Base-by-base conservation (phyloP, 2,888 invertebrate species). In the Micoletzkya japonica region DNA sequence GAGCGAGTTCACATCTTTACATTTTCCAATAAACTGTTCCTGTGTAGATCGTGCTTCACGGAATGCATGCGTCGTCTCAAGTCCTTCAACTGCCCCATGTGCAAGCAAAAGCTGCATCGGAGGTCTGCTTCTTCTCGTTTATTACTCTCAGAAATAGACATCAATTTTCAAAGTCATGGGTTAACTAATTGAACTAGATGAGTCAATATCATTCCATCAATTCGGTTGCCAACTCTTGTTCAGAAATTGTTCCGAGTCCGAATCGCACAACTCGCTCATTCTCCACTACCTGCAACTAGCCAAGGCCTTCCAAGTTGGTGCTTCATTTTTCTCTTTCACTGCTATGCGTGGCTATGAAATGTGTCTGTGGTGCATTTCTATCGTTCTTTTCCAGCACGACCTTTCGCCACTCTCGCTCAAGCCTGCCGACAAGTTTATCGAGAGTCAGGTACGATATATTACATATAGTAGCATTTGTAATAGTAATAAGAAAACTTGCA, bases 1-100 rank as follows among this genome's bases (percentile, higher is more conserved):
- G n/a, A n/a, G n/a, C n/a, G n/a, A n/a, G n/a, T n/a, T n/a, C n/a
- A n/a, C n/a, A n/a, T n/a, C n/a, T n/a, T n/a, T n/a, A n/a, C n/a
- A n/a, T n/a, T n/a, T n/a, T n/a, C n/a, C n/a, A n/a, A n/a, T n/a
- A n/a, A n/a, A n/a, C 2, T n/a, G 4, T n/a, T 36, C 4, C 28
- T 2, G 50, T 44, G 17, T 28, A 67, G 67, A 57, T 17, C 10
- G 34, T 67, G 67, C 34, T 67, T 50, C 67, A 57, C 57, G 17
- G 56, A 56, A 28, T 67, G 67, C 52, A 20, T 67, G 44, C 66
- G 68, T 70, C 37, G 57, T 68, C 32, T 71, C 70, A 73, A 71
- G 73, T 37, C 70, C 72, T 70, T 78, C 10, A 72, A 70, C 28
- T 78, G 78, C 52, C 78, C 78, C 4, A 76, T 78, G 34, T 78